These are phyloP conservation scores for Dynastes maya DNA, from an alignment of 2,888 invertebrate genomes.

Conservation along the genomic window DNA sequence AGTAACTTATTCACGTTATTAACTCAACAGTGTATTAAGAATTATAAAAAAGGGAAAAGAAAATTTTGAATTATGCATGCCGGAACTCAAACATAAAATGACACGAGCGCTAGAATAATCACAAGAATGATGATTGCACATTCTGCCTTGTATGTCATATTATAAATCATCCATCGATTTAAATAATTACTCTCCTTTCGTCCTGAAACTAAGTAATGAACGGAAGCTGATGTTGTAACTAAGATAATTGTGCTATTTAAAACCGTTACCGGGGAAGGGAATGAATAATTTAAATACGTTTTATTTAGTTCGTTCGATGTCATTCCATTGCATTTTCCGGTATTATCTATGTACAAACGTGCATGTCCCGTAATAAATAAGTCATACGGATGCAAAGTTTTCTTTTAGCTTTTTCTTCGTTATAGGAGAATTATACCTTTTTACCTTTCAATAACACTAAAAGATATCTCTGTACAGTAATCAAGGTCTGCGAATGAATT, in stretches of 20 bases:
- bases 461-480: too few relatives aligned
- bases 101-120: neutral
- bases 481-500: too few relatives aligned
- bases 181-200: constrained; percentile 6
- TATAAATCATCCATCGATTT: constrained; percentile 1
- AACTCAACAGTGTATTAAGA: neutral
- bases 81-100: neutral
- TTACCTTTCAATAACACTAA: too few relatives aligned
- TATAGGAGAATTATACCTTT: too few relatives aligned
- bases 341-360: too few relatives aligned
- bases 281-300: neutral
- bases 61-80: neutral
- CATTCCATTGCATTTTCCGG: neutral
- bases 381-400: too few relatives aligned
- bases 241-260: neutral
- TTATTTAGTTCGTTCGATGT: neutral
- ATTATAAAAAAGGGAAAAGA: neutral
- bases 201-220: neutral
- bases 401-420: too few relatives aligned
- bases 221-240: neutral
- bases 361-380: too few relatives aligned
- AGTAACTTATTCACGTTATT: neutral
- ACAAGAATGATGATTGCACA: neutral
- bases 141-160: neutral
- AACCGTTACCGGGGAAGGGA: neutral